Evolutionary conservation across 92 coral and sea anemone genomes (phyloP).

Genomic region (Actinostola sp.): DNA sequence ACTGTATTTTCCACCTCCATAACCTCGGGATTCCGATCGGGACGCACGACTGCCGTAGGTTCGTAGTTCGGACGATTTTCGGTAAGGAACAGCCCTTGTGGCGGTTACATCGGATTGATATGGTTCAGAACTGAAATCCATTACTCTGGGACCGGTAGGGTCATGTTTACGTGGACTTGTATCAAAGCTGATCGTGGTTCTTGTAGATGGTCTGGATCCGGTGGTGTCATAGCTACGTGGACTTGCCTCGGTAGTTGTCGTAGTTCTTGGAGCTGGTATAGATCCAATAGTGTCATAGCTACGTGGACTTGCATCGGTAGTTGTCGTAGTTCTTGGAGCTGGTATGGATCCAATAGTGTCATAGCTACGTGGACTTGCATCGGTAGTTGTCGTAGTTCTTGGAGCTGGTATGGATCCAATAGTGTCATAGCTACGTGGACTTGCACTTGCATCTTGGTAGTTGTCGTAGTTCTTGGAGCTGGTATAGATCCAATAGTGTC

Average conservation of each 20-base stretch:
- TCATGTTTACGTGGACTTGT: background rate
- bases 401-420: too few relatives aligned
- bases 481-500: too few relatives aligned
- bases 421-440: too few relatives aligned
- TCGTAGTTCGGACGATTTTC: background rate
- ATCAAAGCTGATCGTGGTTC: background rate
- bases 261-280: too few relatives aligned
- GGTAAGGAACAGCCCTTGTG: background rate
- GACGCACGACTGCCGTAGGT: constrained; percentile 1
- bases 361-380: background rate
- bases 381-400: background rate
- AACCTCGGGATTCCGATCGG: constrained; percentile 15
- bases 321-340: background rate
- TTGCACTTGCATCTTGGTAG: too few relatives aligned
- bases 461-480: too few relatives aligned
- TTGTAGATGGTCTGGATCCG: background rate
- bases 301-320: background rate
- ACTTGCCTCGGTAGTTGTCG: too few relatives aligned
- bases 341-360: background rate
- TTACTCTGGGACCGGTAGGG: background rate
- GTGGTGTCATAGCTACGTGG: background rate
- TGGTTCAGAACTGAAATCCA: constrained; percentile 12
- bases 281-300: too few relatives aligned
- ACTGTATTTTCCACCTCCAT: constrained; percentile 15
- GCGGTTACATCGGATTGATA: background rate